Percentiles rank a stretch among this genome's conserved stretches.
Conservation (phyloP, 2,113 vertebrate genomes). For the Perognathus longimembris region DNA sequence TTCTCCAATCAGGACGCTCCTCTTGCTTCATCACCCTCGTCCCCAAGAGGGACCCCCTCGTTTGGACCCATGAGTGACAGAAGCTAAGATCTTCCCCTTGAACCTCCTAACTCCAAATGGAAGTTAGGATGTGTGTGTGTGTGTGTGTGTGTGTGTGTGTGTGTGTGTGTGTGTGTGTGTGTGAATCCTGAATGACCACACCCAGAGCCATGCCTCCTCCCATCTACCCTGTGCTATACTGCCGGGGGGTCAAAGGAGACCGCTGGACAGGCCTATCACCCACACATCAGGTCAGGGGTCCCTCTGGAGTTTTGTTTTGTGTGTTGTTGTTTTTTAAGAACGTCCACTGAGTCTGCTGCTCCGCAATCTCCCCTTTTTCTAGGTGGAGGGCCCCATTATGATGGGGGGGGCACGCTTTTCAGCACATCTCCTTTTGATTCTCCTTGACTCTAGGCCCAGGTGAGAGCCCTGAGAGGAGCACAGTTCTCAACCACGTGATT, state of each 20-base stretch:
- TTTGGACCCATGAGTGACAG: too few species aligned
- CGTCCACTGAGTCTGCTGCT: background rate
- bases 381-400: background rate
- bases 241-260: background rate
- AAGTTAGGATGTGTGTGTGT: too few species aligned
- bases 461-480: background rate
- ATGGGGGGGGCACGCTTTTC: background rate
- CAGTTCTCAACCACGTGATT: background rate
- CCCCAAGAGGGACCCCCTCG: too few species aligned
- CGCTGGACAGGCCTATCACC: background rate
- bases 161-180: too few species aligned
- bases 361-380: background rate
- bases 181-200: too few species aligned
- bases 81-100: too few species aligned
- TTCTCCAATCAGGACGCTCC: slow-evolving; percentile 35
- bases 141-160: too few species aligned
- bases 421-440: background rate
- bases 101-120: too few species aligned
- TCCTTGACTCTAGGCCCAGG: background rate
- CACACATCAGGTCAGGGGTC: background rate
- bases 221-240: background rate
- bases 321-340: too few species aligned
- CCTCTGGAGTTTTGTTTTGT: background rate
- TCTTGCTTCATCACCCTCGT: too few species aligned
- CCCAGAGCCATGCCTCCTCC: background rate